A percentile compares a stretch with the other conserved stretches of the same genome.
Evolutionary conservation across 2,888 invertebrate genomes (phyloP).

Genomic region (Synanthedon tipuliformis): DNA sequence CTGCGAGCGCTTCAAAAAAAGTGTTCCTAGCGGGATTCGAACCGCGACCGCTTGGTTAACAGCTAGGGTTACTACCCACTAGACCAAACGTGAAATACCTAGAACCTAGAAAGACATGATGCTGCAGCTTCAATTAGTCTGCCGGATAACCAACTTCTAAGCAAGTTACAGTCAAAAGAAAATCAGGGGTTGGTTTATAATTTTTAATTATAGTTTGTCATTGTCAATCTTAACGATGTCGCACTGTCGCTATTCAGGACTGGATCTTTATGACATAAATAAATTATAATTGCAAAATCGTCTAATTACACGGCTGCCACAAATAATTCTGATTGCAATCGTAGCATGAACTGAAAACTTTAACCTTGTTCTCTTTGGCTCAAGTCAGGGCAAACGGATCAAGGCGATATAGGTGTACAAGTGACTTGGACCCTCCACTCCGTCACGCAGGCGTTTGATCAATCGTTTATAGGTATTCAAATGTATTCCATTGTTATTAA

Average conservation of each 20-base stretch:
- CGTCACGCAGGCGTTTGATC: slow-evolving; percentile 18
- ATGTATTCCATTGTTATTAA: slow-evolving; percentile 9
- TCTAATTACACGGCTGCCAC: slow-evolving; percentile 24
- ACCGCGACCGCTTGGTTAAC: too few species aligned
- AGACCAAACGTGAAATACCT: too few species aligned
- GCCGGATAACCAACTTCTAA: too few species aligned
- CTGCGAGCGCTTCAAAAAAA: too few species aligned
- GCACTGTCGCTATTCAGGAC: not conserved
- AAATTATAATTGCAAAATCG: slow-evolving; percentile 23
- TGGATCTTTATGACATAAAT: slow-evolving; percentile 3
- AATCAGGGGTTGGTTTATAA: too few species aligned
- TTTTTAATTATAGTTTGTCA: not conserved
- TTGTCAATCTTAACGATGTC: slow-evolving; percentile 2
- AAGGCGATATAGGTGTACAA: slow-evolving; percentile 29
- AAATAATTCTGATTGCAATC: slow-evolving; percentile 38
- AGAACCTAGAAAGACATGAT: too few species aligned
- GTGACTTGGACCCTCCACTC: slow-evolving; percentile 18
- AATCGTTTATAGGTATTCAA: slow-evolving; percentile 1
- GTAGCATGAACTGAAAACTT: slow-evolving; percentile 45
- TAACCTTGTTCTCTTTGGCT: slow-evolving; percentile 48
- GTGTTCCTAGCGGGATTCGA: too few species aligned
- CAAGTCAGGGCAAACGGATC: slow-evolving; percentile 40
- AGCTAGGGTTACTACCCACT: too few species aligned
- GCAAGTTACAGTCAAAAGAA: too few species aligned
- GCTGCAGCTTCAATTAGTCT: too few species aligned